These are phyloP conservation scores for Hypotaenidia philippensis DNA, from an alignment of 2,797 vertebrate species.

Conservation along the genomic window DNA sequence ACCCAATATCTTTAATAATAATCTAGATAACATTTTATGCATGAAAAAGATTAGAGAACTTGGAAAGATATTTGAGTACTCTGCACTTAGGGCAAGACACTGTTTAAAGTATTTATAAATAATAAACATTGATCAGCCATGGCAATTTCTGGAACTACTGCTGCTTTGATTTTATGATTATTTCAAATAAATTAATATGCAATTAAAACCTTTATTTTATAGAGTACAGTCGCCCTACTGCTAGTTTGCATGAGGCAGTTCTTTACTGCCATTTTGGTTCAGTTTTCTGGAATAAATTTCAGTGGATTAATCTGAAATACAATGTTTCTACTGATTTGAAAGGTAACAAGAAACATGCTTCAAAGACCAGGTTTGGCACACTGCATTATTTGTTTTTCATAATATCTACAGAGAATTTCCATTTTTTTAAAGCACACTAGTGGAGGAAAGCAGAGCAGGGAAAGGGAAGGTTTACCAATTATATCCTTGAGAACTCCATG, in stretches of 20 bases:
- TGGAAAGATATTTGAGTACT: neutral
- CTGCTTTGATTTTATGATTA: neutral
- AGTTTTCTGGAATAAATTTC: neutral
- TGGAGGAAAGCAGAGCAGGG: neutral
- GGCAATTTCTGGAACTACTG: neutral
- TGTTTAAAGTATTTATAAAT: neutral
- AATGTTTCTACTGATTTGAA: neutral
- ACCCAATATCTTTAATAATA: neutral
- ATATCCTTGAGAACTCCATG: neutral
- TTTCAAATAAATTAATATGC: neutral
- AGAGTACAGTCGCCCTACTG: neutral
- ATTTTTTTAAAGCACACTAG: neutral
- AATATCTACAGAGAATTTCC: neutral
- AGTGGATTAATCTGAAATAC: neutral
- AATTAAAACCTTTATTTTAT: neutral
- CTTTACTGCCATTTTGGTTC: neutral
- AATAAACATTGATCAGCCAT: neutral
- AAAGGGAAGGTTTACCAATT: neutral
- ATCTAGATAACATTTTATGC: neutral
- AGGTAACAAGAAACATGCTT: neutral
- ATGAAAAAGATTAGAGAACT: neutral
- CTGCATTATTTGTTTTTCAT: neutral
- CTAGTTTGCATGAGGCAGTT: neutral
- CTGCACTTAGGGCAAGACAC: neutral
- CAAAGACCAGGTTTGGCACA: neutral